Evolutionary conservation across 2,797 vertebrate genomes (phyloP).

Genomic region (Ptychadena robeensis): DNA sequence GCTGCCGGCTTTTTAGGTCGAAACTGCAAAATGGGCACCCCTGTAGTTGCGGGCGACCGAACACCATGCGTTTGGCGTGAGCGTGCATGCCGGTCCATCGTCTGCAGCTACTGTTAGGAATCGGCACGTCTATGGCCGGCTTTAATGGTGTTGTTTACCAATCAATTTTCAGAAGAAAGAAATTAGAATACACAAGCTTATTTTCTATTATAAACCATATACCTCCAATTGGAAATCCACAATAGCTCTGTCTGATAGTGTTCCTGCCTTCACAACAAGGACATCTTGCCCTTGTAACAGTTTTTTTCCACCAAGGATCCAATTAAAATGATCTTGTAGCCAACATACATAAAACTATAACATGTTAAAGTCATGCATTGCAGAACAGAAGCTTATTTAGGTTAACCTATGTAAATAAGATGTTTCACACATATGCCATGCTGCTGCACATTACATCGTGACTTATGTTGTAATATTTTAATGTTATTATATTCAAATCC

Average conservation of each 20-base stretch:
- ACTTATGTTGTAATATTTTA: background rate
- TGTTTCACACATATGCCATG: background rate
- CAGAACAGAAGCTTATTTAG: background rate
- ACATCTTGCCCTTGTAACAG: background rate
- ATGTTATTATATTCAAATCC: background rate
- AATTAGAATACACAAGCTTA: no score
- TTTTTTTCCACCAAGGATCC: background rate
- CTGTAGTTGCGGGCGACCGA: no score
- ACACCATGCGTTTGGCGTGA: no score
- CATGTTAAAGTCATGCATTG: background rate
- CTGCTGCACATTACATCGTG: background rate
- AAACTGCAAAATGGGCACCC: no score
- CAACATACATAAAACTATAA: background rate
- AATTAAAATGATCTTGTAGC: background rate
- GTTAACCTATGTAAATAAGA: background rate
- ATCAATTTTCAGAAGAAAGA: no score
- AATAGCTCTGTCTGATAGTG: background rate
- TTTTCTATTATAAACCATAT: background rate
- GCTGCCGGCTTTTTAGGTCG: no score
- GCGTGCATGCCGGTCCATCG: no score
- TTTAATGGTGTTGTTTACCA: no score
- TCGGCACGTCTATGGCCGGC: no score
- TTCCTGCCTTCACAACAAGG: background rate
- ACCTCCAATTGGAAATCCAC: background rate
- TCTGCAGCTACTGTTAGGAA: no score